These are phyloP conservation scores for Neogobius melanostomus DNA, from an alignment of 2,113 vertebrate genomes.

Conservation along the genomic window DNA sequence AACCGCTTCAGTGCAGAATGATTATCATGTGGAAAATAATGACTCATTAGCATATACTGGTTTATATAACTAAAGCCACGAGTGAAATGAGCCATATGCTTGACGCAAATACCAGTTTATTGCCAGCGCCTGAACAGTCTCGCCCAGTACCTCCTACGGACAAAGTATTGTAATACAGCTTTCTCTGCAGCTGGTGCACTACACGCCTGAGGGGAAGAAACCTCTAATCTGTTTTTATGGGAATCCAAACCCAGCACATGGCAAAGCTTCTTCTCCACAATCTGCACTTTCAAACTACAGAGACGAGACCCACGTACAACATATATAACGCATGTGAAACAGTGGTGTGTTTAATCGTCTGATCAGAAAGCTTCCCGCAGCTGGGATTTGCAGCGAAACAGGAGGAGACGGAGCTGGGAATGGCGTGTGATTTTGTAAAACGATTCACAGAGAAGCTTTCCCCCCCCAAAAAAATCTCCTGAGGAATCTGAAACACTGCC, in stretches of 20 bases:
- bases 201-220: background rate
- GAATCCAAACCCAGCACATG: background rate
- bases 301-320: background rate
- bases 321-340: slow-evolving; percentile 1
- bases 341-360: background rate
- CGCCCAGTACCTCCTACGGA: background rate
- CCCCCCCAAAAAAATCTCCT: background rate
- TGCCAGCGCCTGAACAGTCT: background rate
- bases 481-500: background rate
- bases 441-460: background rate
- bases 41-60: too few relatives aligned
- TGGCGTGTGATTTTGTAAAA: background rate
- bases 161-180: background rate
- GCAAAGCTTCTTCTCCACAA: background rate
- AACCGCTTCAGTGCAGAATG: too few relatives aligned
- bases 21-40: too few relatives aligned
- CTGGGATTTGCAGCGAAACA: background rate
- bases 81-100: background rate
- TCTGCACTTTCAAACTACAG: background rate
- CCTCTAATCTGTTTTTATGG: slow-evolving; percentile 6
- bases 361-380: background rate
- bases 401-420: background rate
- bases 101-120: background rate
- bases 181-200: background rate
- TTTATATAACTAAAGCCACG: background rate